Evolutionary conservation across 2,113 vertebrate genomes (phyloP).

Genomic region (Neoarius graeffei): DNA sequence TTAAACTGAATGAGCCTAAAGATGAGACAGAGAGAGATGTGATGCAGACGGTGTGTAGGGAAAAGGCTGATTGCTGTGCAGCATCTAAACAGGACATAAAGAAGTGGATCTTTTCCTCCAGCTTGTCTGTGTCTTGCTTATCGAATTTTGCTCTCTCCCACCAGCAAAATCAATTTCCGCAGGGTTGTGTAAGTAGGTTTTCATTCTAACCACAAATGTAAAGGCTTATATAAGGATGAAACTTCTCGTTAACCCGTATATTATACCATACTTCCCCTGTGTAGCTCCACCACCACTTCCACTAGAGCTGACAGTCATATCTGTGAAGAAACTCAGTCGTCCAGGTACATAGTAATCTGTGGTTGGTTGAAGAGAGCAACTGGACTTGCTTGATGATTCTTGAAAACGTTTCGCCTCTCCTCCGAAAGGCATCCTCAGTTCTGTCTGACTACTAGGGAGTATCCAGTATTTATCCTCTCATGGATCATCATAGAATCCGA

Average conservation of each 20-base stretch:
- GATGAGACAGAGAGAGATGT: background rate
- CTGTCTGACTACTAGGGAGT: too few species aligned
- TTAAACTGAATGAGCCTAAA: conserved; percentile 24
- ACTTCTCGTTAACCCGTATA: background rate
- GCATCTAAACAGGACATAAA: conserved; percentile 33
- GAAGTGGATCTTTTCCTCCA: background rate
- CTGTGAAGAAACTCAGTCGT: too few species aligned
- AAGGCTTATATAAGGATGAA: background rate
- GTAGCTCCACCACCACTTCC: background rate
- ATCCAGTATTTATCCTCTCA: too few species aligned
- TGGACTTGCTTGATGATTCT: too few species aligned
- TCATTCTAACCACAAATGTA: background rate
- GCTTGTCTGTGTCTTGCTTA: background rate
- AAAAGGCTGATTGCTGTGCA: background rate
- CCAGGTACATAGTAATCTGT: too few species aligned
- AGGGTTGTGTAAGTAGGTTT: background rate
- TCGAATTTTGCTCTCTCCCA: background rate
- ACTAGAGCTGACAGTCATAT: background rate
- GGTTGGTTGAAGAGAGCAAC: too few species aligned
- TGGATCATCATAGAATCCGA: too few species aligned
- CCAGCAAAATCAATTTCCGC: background rate
- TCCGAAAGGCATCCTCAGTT: too few species aligned
- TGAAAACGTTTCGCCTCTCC: too few species aligned
- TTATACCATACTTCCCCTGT: too few species aligned
- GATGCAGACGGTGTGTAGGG: background rate